Evolutionary conservation across 2,797 vertebrate species (phyloP).

Genomic region (Phalloptychus januarius): DNA sequence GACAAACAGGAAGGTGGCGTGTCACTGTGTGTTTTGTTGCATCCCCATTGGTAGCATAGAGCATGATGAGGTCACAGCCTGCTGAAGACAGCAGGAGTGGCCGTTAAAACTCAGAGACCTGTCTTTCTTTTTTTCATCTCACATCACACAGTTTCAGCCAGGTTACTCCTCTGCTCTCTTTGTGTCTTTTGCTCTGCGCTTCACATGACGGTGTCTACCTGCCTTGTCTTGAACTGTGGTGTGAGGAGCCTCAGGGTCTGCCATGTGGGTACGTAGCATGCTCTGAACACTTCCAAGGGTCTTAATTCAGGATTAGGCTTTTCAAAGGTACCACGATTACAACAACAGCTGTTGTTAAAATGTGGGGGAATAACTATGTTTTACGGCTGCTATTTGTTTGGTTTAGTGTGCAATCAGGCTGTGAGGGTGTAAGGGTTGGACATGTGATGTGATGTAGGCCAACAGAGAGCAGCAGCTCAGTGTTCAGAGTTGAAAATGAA

Average conservation of each 20-base stretch:
- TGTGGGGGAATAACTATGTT: slow-evolving; percentile 9
- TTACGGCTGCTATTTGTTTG: slow-evolving; percentile 46
- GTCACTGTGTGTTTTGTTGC: slow-evolving; percentile 34
- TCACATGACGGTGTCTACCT: slow-evolving; percentile 27
- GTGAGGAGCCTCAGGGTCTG: slow-evolving; percentile 46
- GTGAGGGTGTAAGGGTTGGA: slow-evolving; percentile 37
- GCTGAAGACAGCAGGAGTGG: slow-evolving; percentile 60
- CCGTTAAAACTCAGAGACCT: slow-evolving; percentile 51
- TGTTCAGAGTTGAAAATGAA: slow-evolving; percentile 61
- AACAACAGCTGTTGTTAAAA: slow-evolving; percentile 26
- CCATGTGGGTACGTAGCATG: slow-evolving; percentile 62
- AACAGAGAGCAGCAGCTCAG: slow-evolving; percentile 40
- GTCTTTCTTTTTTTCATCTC: slow-evolving; percentile 46
- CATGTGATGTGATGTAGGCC: slow-evolving; percentile 55
- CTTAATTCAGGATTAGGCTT: slow-evolving; percentile 23
- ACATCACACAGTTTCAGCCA: slow-evolving; percentile 34
- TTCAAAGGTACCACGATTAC: slow-evolving; percentile 25
- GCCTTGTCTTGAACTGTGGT: slow-evolving; percentile 10
- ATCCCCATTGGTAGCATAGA: slow-evolving; percentile 64
- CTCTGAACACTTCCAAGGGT: slow-evolving; percentile 34
- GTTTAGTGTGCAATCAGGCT: slow-evolving; percentile 48
- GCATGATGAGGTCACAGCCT: slow-evolving; percentile 68
- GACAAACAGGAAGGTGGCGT: slow-evolving; percentile 89
- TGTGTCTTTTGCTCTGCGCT: slow-evolving; percentile 33
- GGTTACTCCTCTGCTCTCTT: slow-evolving; percentile 34